These are phyloP conservation scores for Nannospalax galili DNA, from an alignment of 2,113 vertebrate species.

Conservation along the genomic window DNA sequence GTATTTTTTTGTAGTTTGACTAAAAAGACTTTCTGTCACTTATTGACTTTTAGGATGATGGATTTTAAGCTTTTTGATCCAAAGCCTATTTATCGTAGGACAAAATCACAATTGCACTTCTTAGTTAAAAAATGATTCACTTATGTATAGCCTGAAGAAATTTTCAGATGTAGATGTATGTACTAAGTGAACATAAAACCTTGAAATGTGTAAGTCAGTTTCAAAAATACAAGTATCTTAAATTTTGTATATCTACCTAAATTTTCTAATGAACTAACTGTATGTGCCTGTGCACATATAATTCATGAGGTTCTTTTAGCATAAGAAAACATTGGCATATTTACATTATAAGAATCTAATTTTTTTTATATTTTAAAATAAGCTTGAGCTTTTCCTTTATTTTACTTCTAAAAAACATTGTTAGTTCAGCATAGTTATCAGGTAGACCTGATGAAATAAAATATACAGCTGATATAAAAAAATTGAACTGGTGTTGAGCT, in stretches of 20 bases:
- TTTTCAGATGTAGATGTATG: not conserved
- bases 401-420: not conserved
- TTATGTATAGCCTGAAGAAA: not conserved
- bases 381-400: not conserved
- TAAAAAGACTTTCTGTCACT: conserved; percentile 49
- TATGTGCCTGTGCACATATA: not conserved
- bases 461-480: not conserved
- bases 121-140: not conserved
- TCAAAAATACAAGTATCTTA: not conserved
- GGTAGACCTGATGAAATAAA: not conserved
- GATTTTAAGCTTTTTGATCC: conserved; percentile 63
- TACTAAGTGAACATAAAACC: not conserved
- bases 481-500: not conserved
- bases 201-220: not conserved
- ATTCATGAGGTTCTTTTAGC: not conserved
- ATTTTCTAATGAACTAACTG: not conserved
- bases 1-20: conserved; percentile 8
- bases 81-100: conserved; percentile 44
- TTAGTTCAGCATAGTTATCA: not conserved
- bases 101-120: conserved; percentile 20
- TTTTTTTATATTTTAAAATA: not conserved
- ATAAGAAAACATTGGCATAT: not conserved
- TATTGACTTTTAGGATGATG: conserved; percentile 44
- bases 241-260: not conserved
- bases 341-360: not conserved